Evolutionary conservation across 2,888 invertebrate species (phyloP), one percentile per base, ranked within the genome.

Genomic region (Steinernema hermaphroditum): DNA sequence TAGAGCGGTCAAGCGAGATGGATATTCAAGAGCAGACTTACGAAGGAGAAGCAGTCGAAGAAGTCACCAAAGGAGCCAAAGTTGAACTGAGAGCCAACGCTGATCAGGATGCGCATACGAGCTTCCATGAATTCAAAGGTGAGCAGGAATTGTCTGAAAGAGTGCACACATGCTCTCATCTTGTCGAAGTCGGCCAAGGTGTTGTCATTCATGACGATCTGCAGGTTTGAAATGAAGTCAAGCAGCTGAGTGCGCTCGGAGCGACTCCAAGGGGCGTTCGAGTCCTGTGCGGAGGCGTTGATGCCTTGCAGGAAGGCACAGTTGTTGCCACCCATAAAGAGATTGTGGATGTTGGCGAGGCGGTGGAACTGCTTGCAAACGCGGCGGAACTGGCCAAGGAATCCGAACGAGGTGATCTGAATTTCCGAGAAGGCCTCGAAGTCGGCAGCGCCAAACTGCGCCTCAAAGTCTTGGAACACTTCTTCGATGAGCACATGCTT

Each of bases 291-390:
- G 46, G 46, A 46, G 6, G 6, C 46, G 46, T 46, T 46, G 46
- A 46, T 16, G 6, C 46, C 46, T n/a, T 46, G 46, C n/a, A 46
- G 46, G 46, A 46, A 19, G 46, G 46, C 46, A 19, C 46, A 46
- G 46, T 46, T 19, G 46, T n/a, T 16, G 46, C 46, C 46, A n/a
- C 46, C 46, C 2, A 46, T 46, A n/a, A 46, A 46, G 8, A 46
- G 46, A n/a, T 16, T 46, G n/a, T 46, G 46, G n/a, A 46, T 46
- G 46, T 46, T 46, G 46, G 46, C 46, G 19, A 46, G 16, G 46
- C 46, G 46, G 46, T 46, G 16, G n/a, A 46, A 46, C 46, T 46
- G 46, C 46, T 46, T 46, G 46, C 46, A 46, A 2, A 46, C 46
- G 46, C 2, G 16, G 46, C 46, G 46, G 46, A 46, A 46, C 46